Percentiles rank a stretch among this genome's conserved stretches.
Evolutionary conservation across 2,113 vertebrate genomes (phyloP).

Genomic region (Oxyruncus cristatus): DNA sequence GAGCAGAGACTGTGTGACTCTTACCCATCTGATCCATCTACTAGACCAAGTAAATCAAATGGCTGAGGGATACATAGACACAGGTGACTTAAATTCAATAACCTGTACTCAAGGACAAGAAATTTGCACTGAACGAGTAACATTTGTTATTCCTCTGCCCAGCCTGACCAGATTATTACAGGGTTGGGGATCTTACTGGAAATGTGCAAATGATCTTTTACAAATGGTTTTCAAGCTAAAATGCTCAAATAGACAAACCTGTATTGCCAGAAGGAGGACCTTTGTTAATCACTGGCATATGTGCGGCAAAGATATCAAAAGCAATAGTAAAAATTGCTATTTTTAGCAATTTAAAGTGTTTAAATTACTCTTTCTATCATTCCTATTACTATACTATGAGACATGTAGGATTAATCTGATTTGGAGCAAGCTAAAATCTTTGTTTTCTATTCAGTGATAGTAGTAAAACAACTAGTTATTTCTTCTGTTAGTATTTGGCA

Average conservation of each 20-base stretch:
- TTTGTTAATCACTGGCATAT: background rate
- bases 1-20: background rate
- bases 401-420: background rate
- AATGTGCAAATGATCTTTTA: background rate
- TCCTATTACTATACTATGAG: background rate
- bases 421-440: background rate
- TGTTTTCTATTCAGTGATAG: background rate
- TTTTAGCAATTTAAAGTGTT: background rate
- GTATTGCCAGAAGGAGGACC: background rate
- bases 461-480: background rate
- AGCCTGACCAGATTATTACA: background rate
- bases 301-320: background rate
- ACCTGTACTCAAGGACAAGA: background rate
- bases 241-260: background rate
- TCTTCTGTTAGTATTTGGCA: background rate
- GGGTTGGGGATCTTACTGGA: background rate
- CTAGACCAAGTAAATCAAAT: background rate
- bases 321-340: background rate
- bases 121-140: background rate
- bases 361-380: background rate
- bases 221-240: background rate
- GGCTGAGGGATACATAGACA: background rate
- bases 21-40: background rate
- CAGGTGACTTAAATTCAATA: background rate
- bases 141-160: background rate